Conservation (phyloP, 2,113 vertebrate genomes). For the Microcebus lehilahytsara region DNA sequence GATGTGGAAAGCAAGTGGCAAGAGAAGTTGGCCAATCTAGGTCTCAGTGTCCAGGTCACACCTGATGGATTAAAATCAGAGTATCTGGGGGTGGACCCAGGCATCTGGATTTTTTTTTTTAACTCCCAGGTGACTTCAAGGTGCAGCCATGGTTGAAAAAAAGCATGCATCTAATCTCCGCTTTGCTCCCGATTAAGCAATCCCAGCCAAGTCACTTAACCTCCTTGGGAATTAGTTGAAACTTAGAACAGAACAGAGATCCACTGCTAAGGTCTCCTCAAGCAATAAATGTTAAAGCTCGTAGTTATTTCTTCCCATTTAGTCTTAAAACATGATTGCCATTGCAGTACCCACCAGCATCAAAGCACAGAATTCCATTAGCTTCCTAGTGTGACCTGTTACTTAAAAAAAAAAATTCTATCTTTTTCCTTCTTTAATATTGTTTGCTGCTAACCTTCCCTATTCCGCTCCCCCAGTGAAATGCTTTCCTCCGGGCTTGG, state of each 20-base stretch:
- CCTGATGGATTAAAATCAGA: not conserved
- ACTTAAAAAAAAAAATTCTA: not conserved
- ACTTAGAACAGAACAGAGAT: not conserved
- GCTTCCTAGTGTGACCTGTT: not conserved
- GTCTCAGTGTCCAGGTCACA: not conserved
- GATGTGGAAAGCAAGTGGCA: not conserved
- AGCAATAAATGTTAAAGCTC: not conserved
- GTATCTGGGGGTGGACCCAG: not conserved
- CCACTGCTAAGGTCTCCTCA: not conserved
- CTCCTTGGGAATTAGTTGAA: not conserved
- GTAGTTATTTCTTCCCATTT: not conserved
- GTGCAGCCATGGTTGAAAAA: not conserved
- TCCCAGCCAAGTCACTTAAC: not conserved
- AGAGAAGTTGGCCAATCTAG: accelerated
- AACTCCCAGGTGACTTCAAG: not conserved
- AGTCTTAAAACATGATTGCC: not conserved
- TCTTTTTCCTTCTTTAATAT: not conserved
- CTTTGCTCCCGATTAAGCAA: no score
- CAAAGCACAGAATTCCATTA: not conserved
- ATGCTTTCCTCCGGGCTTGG: not conserved
- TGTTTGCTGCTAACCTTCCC: not conserved
- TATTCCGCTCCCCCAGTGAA: not conserved
- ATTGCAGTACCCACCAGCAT: not conserved
- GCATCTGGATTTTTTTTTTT: no score
- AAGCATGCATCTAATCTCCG: not conserved